These are phyloP conservation scores for Oncorhynchus tshawytscha DNA, from an alignment of 2,113 vertebrate genomes.

Conservation along the genomic window DNA sequence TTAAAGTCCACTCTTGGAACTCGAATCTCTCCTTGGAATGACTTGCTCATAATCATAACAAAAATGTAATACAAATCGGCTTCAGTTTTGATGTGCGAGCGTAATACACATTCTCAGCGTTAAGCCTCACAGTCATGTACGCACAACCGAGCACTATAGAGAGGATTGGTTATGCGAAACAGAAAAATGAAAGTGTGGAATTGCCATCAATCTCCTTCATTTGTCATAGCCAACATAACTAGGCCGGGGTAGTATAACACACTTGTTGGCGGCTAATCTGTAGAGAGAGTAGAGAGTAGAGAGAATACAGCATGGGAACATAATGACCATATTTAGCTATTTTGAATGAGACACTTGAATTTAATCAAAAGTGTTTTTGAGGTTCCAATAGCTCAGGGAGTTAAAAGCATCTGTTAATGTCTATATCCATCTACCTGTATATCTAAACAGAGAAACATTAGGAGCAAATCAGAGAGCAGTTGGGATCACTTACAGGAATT, in stretches of 20 bases:
- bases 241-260: background rate
- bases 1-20: too few species aligned
- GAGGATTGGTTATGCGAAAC: background rate
- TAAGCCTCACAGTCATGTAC: background rate
- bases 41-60: too few species aligned
- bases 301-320: background rate
- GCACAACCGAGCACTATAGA: background rate
- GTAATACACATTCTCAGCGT: background rate
- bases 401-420: too few species aligned
- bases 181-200: background rate
- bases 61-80: too few species aligned
- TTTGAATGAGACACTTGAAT: background rate
- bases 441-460: background rate
- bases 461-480: background rate
- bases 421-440: too few species aligned
- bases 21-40: too few species aligned
- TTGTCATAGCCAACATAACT: background rate
- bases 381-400: background rate
- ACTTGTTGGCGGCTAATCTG: background rate
- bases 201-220: slow-evolving; percentile 3
- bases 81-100: background rate
- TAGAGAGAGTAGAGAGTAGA: background rate
- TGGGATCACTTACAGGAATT: background rate
- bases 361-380: background rate
- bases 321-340: background rate